These are phyloP conservation scores for Cryptus armator DNA, from an alignment of 2,888 invertebrate genomes.

Conservation along the genomic window DNA sequence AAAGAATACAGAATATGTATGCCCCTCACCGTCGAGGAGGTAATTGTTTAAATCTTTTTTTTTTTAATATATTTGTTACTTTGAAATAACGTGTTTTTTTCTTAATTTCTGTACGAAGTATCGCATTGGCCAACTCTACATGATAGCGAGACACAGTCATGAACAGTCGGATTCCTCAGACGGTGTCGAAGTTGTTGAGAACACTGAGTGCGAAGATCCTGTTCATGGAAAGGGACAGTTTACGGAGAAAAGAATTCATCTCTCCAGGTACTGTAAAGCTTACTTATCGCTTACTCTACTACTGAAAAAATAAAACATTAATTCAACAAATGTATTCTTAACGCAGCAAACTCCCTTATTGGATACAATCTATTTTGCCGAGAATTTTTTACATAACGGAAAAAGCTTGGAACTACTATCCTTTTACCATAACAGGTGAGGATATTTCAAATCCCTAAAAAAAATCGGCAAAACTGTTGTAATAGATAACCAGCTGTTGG, in stretches of 20 bases:
- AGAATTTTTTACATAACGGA: constrained; percentile 97
- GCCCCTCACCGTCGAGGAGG: constrained; percentile 97
- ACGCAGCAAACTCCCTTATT: constrained; percentile 93
- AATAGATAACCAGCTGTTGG: too few relatives aligned
- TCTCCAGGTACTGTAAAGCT: constrained; percentile 89
- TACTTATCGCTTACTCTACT: not conserved
- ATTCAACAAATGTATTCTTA: constrained; percentile 54
- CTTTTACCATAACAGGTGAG: constrained; percentile 94
- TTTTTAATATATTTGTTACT: constrained; percentile 33
- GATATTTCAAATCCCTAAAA: constrained; percentile 26
- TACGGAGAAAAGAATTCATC: constrained; percentile 96
- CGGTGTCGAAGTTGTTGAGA: constrained; percentile 96
- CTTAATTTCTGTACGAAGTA: constrained; percentile 88
- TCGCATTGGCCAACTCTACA: constrained; percentile 95
- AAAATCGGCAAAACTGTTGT: not conserved
- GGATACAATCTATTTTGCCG: constrained; percentile 95
- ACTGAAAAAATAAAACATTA: constrained; percentile 7
- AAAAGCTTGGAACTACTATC: constrained; percentile 98
- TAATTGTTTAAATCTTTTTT: constrained; percentile 82
- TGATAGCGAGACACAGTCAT: constrained; percentile 97
- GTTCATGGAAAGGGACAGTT: constrained; percentile 94
- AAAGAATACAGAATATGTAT: constrained; percentile 97
- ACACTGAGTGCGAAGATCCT: constrained; percentile 92
- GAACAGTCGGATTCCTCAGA: constrained; percentile 96
- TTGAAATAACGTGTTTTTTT: constrained; percentile 16